phyloP scores from a whole-genome alignment of 2,888 invertebrate genomes.

The Galeopsomyia nigrocyanea region DNA sequence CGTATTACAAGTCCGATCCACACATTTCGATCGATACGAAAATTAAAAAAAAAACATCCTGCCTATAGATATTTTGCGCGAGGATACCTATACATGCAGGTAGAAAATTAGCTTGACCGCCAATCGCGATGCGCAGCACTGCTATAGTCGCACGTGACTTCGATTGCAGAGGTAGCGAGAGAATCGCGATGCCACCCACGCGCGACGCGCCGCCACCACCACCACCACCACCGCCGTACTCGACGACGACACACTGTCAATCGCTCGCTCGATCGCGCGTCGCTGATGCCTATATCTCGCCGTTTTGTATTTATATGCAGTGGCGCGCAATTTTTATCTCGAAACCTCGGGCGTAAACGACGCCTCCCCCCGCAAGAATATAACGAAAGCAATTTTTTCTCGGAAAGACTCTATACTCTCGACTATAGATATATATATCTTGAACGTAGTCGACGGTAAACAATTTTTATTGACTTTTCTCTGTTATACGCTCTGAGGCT shows the following conservation, averaged over 20 bases:
- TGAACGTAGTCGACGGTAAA: conserved; percentile 12
- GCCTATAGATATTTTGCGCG: no score
- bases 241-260: not conserved
- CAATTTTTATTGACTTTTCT: conserved; percentile 37
- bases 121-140: no score
- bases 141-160: not conserved
- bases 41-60: no score
- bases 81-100: no score
- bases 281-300: conserved; percentile 1
- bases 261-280: not conserved
- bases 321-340: conserved; percentile 27
- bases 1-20: no score
- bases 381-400: conserved; percentile 44
- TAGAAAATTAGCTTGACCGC: no score
- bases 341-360: conserved; percentile 7
- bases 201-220: not conserved
- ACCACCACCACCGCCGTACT: not conserved
- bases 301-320: conserved; percentile 35
- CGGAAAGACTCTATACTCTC: not conserved
- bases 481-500: conserved; percentile 9
- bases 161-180: conserved; percentile 4
- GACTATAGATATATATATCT: not conserved
- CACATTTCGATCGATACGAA: no score
- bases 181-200: conserved; percentile 15
- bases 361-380: conserved; percentile 16